Conservation (phyloP, 2,797 vertebrate species). For the Sylvilagus floridanus region DNA sequence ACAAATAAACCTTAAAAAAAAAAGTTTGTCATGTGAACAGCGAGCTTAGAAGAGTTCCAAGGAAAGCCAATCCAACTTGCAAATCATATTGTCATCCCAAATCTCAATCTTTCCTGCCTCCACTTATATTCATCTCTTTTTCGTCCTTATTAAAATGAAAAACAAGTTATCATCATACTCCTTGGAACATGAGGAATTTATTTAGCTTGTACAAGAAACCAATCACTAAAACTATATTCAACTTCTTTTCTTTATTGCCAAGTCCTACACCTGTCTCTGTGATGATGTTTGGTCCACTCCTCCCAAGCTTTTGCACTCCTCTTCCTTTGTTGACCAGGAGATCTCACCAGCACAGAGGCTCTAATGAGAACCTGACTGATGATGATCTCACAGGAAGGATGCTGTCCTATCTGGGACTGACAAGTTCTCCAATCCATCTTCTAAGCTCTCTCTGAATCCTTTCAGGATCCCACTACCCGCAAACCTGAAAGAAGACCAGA, state of each 20-base stretch:
- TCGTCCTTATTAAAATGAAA: conserved; percentile 56
- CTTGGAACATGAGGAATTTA: conserved; percentile 43
- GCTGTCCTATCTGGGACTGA: not conserved
- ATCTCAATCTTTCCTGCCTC: conserved; percentile 54
- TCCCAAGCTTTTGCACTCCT: conserved; percentile 32
- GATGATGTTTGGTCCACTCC: conserved; percentile 25
- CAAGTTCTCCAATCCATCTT: conserved; percentile 25
- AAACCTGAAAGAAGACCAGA: conserved; percentile 6
- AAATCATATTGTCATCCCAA: not conserved
- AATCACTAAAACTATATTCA: conserved; percentile 56
- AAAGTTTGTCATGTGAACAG: not conserved
- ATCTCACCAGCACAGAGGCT: not conserved
- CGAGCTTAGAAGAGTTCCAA: not conserved
- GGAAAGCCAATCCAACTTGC: not conserved
- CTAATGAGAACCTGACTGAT: conserved; percentile 42
- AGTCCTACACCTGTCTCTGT: conserved; percentile 42
- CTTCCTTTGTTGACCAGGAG: conserved; percentile 15
- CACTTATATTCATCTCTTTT: conserved; percentile 58
- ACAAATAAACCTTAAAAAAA: not conserved
- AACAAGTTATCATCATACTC: conserved; percentile 51
- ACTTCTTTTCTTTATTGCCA: conserved; percentile 44
- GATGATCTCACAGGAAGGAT: conserved; percentile 14
- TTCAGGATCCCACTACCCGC: conserved; percentile 30
- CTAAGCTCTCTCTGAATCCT: conserved; percentile 57
- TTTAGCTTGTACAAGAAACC: conserved; percentile 53